Conservation (phyloP, 2,113 vertebrate genomes). For the Plecturocebus donacophilus region DNA sequence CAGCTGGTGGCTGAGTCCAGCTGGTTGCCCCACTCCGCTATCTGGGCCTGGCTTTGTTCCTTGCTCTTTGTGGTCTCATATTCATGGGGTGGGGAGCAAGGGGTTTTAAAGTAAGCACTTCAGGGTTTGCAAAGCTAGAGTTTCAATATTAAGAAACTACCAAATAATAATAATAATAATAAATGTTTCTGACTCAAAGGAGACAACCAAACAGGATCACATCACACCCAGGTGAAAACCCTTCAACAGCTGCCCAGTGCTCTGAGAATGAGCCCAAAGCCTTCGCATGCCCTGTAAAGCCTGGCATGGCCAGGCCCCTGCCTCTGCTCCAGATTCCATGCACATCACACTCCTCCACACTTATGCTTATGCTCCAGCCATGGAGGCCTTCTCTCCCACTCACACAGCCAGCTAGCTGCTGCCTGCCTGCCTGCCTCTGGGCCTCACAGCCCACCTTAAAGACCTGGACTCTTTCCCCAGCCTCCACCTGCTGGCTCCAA, state of each 20-base stretch:
- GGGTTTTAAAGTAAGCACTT: background rate
- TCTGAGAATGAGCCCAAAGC: background rate
- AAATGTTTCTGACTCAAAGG: background rate
- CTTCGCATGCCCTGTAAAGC: background rate
- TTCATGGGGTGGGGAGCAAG: rapidly evolving
- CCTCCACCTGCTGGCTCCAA: background rate
- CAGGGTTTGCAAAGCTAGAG: background rate
- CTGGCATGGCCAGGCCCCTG: background rate
- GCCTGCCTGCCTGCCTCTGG: background rate
- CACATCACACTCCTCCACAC: rapidly evolving
- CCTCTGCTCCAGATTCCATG: rapidly evolving
- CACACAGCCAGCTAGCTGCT: background rate
- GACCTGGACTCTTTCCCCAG: background rate
- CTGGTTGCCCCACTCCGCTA: rapidly evolving
- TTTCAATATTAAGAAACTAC: background rate
- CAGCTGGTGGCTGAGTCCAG: too few species aligned
- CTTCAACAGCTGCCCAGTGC: background rate
- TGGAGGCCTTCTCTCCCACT: background rate
- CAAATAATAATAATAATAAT: background rate
- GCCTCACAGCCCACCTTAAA: background rate
- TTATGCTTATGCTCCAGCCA: background rate
- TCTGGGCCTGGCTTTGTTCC: background rate
- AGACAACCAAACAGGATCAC: background rate
- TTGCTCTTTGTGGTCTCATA: background rate
- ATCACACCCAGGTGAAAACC: background rate